phyloP scores from a whole-genome alignment of 1,140 invertebrate species.

The Calosoma granatense region DNA sequence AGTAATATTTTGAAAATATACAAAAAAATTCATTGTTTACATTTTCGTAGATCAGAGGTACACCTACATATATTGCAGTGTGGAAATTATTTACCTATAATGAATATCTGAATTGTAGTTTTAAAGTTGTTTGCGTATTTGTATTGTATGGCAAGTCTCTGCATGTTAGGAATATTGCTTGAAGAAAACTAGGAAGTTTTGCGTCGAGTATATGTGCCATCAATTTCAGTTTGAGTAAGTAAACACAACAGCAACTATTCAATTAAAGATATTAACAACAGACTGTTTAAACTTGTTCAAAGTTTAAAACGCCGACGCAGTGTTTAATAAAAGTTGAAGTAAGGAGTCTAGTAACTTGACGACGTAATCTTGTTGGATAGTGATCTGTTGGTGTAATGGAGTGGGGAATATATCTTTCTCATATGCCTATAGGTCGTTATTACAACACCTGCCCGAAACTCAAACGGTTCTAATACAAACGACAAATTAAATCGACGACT shows the following conservation, averaged over 20 bases:
- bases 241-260: not conserved
- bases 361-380: too few species aligned
- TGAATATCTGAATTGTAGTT: too few species aligned
- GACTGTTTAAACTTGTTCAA: too few species aligned
- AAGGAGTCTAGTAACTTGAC: too few species aligned
- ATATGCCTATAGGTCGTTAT: not conserved
- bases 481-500: too few species aligned
- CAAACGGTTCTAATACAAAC: not conserved
- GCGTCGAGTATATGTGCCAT: too few species aligned
- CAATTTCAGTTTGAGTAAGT: not conserved
- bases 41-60: not conserved
- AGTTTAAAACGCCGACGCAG: not conserved
- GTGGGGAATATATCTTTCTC: not conserved
- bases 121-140: too few species aligned
- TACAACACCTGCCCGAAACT: not conserved
- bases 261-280: not conserved
- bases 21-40: too few species aligned
- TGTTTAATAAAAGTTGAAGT: not conserved
- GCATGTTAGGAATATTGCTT: not conserved
- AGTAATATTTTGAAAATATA: too few species aligned
- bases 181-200: too few species aligned
- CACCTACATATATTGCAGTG: not conserved
- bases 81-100: not conserved
- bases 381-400: not conserved
- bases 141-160: not conserved